These are phyloP conservation scores for Sepioteuthis lessoniana DNA, from an alignment of 2,888 invertebrate genomes.

Conservation along the genomic window DNA sequence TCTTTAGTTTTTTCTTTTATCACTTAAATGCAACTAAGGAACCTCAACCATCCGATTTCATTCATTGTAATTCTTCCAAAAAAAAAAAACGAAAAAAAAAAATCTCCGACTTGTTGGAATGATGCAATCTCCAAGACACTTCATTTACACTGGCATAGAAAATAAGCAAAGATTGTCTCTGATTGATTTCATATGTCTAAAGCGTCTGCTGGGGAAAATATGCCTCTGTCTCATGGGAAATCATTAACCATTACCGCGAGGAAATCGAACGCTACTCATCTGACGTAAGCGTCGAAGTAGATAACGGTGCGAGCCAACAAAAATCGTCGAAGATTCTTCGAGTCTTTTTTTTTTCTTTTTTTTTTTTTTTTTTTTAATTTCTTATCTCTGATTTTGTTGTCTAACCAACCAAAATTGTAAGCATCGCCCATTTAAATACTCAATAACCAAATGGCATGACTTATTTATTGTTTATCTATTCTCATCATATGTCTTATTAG, in stretches of 20 bases:
- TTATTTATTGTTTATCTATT: not conserved
- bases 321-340: not conserved
- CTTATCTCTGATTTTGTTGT: not conserved
- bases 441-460: not conserved
- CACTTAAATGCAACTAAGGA: not conserved
- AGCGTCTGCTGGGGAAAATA: not conserved
- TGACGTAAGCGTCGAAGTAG: not conserved
- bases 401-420: not conserved
- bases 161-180: not conserved
- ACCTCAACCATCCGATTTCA: not conserved
- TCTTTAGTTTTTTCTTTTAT: no score
- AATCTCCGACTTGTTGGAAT: not conserved
- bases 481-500: no score
- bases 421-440: not conserved
- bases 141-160: not conserved
- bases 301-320: not conserved
- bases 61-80: not conserved
- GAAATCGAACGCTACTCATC: not conserved
- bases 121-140: slow-evolving; percentile 11
- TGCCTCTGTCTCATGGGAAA: not conserved
- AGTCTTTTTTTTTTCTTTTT: not conserved
- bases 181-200: slow-evolving; percentile 33
- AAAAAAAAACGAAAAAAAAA: not conserved
- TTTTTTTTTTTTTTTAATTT: not conserved
- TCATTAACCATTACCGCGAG: slow-evolving; percentile 6